Conservation (phyloP, 2,113 vertebrate species). For the Corythoichthys intestinalis region DNA sequence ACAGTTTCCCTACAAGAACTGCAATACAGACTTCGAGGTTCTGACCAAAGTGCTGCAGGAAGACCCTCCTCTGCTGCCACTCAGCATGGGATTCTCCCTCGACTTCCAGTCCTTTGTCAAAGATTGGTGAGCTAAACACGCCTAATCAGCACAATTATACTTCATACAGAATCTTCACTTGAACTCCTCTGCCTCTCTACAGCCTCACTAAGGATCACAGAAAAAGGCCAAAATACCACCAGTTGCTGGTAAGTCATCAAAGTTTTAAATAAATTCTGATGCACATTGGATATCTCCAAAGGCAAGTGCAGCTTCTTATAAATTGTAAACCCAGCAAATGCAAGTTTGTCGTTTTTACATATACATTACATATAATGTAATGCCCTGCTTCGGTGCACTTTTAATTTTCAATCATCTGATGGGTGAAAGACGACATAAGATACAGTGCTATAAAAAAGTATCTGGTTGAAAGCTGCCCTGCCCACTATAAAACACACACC, state of each 20-base stretch:
- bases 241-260: conserved; percentile 81
- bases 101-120: conserved; percentile 96
- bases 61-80: conserved; percentile 87
- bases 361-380: no score
- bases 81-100: conserved; percentile 88
- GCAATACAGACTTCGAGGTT: conserved; percentile 95
- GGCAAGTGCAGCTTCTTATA: no score
- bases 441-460: no score
- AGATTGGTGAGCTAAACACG: conserved; percentile 78
- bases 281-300: no score
- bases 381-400: no score
- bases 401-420: no score
- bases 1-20: conserved; percentile 95
- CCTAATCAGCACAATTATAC: background rate
- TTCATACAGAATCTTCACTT: background rate
- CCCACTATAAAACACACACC: no score
- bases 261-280: no score
- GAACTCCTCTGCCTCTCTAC: conserved; percentile 7
- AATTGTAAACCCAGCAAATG: no score
- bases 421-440: no score
- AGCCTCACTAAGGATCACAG: conserved; percentile 99
- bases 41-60: conserved; percentile 97
- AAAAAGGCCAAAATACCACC: conserved; percentile 98
- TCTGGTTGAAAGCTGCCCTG: no score
- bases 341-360: no score